Percentiles rank a stretch among this genome's conserved stretches.
These are phyloP conservation scores for Furcifer pardalis DNA, from an alignment of 2,797 vertebrate genomes.

Conservation along the genomic window DNA sequence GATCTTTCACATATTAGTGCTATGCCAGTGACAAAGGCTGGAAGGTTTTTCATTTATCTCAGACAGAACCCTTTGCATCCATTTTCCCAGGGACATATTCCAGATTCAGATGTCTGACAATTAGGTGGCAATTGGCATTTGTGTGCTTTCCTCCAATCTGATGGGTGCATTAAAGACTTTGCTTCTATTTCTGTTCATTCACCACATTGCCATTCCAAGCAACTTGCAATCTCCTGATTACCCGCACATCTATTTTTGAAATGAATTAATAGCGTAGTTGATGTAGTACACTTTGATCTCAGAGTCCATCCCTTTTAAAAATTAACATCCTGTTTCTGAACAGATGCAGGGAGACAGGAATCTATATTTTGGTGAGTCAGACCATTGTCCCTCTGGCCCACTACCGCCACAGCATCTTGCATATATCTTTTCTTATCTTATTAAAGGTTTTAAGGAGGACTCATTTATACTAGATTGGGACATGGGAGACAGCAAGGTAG, in stretches of 20 bases:
- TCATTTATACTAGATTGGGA: too few relatives aligned
- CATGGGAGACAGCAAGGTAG: too few relatives aligned
- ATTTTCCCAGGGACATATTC: conserved; percentile 13
- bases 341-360: neutral
- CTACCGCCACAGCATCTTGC: too few relatives aligned
- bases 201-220: neutral
- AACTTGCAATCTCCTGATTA: neutral
- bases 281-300: neutral
- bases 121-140: conserved; percentile 27
- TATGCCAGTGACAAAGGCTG: neutral
- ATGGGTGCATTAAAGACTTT: conserved; percentile 32
- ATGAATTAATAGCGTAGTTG: neutral
- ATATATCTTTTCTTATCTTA: too few relatives aligned
- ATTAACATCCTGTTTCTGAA: neutral
- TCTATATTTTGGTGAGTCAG: neutral
- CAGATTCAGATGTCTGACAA: conserved; percentile 33
- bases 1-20: conserved; percentile 22
- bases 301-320: neutral
- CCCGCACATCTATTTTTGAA: neutral
- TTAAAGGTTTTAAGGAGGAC: too few relatives aligned
- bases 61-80: neutral
- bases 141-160: conserved; percentile 9
- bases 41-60: conserved; percentile 18
- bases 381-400: too few relatives aligned
- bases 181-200: conserved; percentile 19